Conservation (phyloP, 2,113 vertebrate species). For the Halichoeres trimaculatus region DNA sequence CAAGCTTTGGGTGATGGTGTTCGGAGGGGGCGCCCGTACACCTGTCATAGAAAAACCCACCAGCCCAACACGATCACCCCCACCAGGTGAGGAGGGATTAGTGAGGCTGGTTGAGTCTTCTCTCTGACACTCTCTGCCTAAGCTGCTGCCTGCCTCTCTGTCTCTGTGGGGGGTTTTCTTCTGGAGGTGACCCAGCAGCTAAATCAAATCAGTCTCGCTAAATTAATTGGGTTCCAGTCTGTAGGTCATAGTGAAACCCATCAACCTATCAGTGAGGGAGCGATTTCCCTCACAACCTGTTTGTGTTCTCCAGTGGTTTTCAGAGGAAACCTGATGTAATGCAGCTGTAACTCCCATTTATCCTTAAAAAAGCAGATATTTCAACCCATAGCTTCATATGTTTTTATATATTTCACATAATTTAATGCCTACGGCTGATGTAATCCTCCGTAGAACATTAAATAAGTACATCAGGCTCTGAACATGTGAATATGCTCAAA, state of each 20-base stretch:
- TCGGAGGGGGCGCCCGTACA: slow-evolving; percentile 90
- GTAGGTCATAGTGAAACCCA: slow-evolving; percentile 49
- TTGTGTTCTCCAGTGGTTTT: slow-evolving; percentile 6
- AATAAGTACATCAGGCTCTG: neutral
- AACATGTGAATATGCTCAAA: neutral
- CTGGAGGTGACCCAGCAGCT: slow-evolving; percentile 37
- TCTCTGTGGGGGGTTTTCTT: slow-evolving; percentile 14
- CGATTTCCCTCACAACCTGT: slow-evolving; percentile 20
- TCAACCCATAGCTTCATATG: neutral
- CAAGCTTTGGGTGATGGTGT: slow-evolving; percentile 94
- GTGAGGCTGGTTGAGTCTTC: neutral
- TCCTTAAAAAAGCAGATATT: neutral
- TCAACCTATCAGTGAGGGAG: slow-evolving; percentile 71
- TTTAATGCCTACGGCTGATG: neutral
- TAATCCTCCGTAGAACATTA: neutral
- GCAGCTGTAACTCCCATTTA: slow-evolving; percentile 2
- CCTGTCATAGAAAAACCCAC: slow-evolving; percentile 78
- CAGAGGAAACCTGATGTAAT: slow-evolving; percentile 38
- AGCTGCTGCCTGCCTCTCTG: neutral
- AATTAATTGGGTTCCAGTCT: slow-evolving; percentile 44
- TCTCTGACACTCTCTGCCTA: neutral
- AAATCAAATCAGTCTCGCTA: slow-evolving; percentile 45
- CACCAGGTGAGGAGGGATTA: slow-evolving; percentile 82
- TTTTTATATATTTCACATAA: neutral
- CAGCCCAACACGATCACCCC: slow-evolving; percentile 76